phyloP scores from a whole-genome alignment of 2,797 vertebrate genomes.

The Fundulus diaphanus region DNA sequence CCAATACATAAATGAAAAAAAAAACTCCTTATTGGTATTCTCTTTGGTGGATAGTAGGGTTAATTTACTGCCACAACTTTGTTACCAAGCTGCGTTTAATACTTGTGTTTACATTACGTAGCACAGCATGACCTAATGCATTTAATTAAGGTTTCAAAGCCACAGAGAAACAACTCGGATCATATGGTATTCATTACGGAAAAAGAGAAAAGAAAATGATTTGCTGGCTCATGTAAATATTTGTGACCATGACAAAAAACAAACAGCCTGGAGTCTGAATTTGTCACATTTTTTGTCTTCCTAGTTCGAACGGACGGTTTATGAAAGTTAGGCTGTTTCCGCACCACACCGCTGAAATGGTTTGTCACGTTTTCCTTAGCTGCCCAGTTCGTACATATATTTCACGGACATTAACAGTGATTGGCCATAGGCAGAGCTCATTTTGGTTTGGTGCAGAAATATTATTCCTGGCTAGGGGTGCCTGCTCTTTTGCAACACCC shows the following conservation, averaged over 20 bases:
- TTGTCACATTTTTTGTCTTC: constrained; percentile 53
- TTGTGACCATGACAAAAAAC: constrained; percentile 39
- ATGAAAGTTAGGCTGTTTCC: constrained; percentile 44
- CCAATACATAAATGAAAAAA: constrained; percentile 25
- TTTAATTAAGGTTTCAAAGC: constrained; percentile 54
- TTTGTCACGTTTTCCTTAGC: constrained; percentile 54
- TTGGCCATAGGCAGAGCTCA: constrained; percentile 52
- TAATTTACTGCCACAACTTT: constrained; percentile 33
- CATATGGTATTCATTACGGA: constrained; percentile 52
- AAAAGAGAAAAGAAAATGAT: constrained; percentile 33
- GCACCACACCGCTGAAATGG: constrained; percentile 34
- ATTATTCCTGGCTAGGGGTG: constrained; percentile 71
- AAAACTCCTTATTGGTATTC: constrained; percentile 33
- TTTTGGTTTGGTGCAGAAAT: constrained; percentile 59
- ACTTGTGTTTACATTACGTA: constrained; percentile 42
- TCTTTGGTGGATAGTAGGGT: constrained; percentile 28
- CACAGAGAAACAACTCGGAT: constrained; percentile 31
- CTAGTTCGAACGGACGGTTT: constrained; percentile 28
- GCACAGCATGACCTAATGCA: constrained; percentile 57
- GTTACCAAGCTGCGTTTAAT: constrained; percentile 37
- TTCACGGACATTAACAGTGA: constrained; percentile 63
- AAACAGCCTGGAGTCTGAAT: constrained; percentile 43
- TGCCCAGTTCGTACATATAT: constrained; percentile 37
- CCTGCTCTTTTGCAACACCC: constrained; percentile 73
- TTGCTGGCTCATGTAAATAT: constrained; percentile 60